Percentiles rank a stretch among this genome's conserved stretches.
Conservation (phyloP, 1,140 invertebrate species). For the Heliothis virescens region DNA sequence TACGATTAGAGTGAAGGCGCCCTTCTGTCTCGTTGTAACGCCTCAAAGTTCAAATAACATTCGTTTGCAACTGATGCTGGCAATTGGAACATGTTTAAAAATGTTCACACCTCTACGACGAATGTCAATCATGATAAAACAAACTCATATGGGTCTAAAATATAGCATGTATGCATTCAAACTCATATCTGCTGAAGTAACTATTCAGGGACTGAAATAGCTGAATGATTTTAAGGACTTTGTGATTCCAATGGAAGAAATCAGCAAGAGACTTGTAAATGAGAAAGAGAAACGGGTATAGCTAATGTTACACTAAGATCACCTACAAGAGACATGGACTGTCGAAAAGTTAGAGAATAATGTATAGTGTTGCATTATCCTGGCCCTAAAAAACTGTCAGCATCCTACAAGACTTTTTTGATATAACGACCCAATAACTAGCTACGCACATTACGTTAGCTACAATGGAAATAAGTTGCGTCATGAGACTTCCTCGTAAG, state of each 20-base stretch:
- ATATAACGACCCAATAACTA: constrained; percentile 56
- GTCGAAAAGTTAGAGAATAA: no score
- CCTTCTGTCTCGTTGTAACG: constrained; percentile 51
- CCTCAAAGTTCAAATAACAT: constrained; percentile 38
- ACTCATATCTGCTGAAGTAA: no score
- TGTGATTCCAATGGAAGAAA: no score
- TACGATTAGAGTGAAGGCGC: constrained; percentile 60
- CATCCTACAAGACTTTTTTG: constrained; percentile 45
- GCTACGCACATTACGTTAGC: constrained; percentile 54
- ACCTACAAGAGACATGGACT: no score
- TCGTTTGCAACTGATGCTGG: constrained; percentile 18
- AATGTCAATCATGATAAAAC: not conserved
- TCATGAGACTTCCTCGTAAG: constrained; percentile 70
- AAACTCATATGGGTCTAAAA: no score
- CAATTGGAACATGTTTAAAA: not conserved
- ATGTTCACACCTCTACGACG: not conserved
- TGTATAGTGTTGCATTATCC: no score
- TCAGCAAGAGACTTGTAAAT: no score
- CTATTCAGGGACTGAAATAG: no score
- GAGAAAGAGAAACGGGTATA: no score
- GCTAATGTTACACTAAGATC: no score
- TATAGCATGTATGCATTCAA: no score
- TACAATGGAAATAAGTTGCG: constrained; percentile 74
- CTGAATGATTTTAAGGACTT: no score
- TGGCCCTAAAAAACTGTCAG: constrained; percentile 17